These are phyloP conservation scores for Megaleporinus macrocephalus DNA, from an alignment of 2,113 vertebrate species.

Conservation along the genomic window DNA sequence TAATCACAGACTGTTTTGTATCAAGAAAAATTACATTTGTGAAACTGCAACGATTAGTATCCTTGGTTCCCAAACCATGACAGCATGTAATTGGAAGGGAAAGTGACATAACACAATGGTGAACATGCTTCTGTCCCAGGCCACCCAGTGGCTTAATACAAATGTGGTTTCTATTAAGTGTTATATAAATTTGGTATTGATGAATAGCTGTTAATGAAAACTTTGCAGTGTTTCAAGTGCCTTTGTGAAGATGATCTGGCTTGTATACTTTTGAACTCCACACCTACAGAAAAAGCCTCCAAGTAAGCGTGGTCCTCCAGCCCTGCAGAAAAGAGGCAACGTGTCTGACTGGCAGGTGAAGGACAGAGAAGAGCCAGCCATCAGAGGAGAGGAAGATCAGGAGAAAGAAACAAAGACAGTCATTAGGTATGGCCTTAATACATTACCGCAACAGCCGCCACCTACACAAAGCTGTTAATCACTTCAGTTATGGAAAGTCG, in stretches of 20 bases:
- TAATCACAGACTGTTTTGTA: no score
- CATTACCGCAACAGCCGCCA: neutral
- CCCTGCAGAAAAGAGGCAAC: conserved; percentile 67
- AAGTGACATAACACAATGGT: no score
- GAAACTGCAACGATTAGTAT: no score
- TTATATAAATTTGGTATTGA: no score
- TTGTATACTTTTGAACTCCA: conserved; percentile 22
- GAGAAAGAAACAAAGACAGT: conserved; percentile 69
- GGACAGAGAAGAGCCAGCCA: conserved; percentile 37
- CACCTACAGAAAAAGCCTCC: conserved; percentile 66
- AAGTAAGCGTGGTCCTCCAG: conserved; percentile 79
- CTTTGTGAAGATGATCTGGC: neutral
- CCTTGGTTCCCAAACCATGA: no score
- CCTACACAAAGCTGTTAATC: neutral
- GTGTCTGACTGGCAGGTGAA: conserved; percentile 52
- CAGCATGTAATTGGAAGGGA: no score
- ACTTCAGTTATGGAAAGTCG: neutral
- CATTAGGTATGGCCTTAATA: conserved; percentile 78
- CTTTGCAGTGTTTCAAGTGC: no score
- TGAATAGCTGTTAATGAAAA: no score
- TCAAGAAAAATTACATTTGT: no score
- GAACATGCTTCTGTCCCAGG: no score
- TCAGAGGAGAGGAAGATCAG: conserved; percentile 57
- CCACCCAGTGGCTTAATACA: no score
- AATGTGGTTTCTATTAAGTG: no score